Base-by-base conservation (phyloP, 2,797 vertebrate genomes). In the Cryptoblepharus egeriae region DNA sequence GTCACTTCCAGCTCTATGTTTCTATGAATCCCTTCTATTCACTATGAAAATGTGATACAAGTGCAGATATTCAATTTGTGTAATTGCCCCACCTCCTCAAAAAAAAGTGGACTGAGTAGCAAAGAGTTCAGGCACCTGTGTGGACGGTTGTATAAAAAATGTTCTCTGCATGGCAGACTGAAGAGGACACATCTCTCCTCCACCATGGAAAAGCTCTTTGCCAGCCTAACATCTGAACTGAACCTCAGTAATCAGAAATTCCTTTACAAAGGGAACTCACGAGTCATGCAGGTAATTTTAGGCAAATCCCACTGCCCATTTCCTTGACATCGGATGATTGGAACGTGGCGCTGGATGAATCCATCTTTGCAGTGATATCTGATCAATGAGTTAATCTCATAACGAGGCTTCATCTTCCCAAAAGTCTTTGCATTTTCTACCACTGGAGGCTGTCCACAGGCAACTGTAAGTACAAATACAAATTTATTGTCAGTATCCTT, bases 351-450 rank as follows among this genome's bases (percentile, higher is more conserved):
- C 90, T 99, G 99, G 94, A 99, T 98, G 78, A 98, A 99, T 82
- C 99, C 99, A 10, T 95, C 95, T 87, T 93, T 96, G 92, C 99
- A 99, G 92, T 98, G 97, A 91, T 99, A 99, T 95, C 99, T 97
- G 90, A 99, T 97, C 85, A 99, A 93, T 0, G 98, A 97, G 95
- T 99, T 99, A 91, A 99, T 97, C 95, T 99, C 98, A 70, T 99
- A 99, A 81, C 97, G 95, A 68, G 97, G 96, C 52, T 95, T 97
- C 92, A 96, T 95, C 90, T 95, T 97, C 74, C 99, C 98, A 88
- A 99, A 99, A 72, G 98, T 97, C 86, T 93, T 97, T 1, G 99
- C 98, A 0, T 99, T 99, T 91, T 97, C 96, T 91, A 99, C 98
- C 18, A 98, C 89, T 72, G 99, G 99, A 87, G 99, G 98, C 81